phyloP scores from a whole-genome alignment of 2,113 vertebrate genomes.

The Accipiter virgatus region DNA sequence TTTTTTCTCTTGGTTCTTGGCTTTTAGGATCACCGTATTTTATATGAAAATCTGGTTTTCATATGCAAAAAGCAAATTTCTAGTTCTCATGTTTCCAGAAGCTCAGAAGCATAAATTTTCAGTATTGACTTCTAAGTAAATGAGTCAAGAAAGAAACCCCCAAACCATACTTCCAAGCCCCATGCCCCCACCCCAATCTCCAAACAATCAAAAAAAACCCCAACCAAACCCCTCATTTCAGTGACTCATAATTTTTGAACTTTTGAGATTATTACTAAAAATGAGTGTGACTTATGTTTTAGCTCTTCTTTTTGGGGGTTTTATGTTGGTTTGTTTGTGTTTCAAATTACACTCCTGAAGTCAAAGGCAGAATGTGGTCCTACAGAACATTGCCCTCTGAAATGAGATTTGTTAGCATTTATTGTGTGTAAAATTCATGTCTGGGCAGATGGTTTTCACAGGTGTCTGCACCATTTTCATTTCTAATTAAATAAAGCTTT shows the following conservation, averaged over 20 bases:
- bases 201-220: background rate
- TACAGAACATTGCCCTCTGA: background rate
- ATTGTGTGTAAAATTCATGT: background rate
- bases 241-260: background rate
- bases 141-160: background rate
- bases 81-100: background rate
- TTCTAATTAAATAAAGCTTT: background rate
- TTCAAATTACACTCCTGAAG: background rate
- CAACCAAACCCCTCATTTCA: accelerated
- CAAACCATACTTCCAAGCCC: background rate
- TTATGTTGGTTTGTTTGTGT: background rate
- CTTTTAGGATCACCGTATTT: background rate
- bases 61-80: conserved; percentile 18
- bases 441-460: background rate
- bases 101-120: background rate
- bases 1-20: background rate
- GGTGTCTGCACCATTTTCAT: background rate
- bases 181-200: background rate
- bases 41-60: conserved; percentile 10
- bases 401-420: background rate
- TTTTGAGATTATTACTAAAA: background rate
- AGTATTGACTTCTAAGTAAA: background rate
- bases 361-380: background rate
- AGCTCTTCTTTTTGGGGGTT: background rate
- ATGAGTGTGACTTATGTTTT: accelerated